Evolutionary conservation across 2,797 vertebrate genomes (phyloP), one percentile per base, ranked within the genome.

Genomic region (Melanotaenia nigrans): DNA sequence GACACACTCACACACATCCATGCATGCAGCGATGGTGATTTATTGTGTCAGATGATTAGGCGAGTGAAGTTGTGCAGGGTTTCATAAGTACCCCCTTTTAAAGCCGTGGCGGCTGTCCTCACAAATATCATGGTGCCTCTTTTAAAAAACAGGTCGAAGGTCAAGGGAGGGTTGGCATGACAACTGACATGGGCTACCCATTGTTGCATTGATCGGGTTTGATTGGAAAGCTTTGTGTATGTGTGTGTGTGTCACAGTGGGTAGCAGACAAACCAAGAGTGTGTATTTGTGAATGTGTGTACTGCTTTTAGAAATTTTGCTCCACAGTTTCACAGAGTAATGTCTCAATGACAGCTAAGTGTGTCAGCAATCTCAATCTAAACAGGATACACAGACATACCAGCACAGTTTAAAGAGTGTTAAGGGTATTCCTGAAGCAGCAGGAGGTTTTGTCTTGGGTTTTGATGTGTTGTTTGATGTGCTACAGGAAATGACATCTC

Each of bases 121-220:
- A 36, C 38, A 79, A 71, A 68, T 71, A 36, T 65, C 51, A 16
- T 70, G 81, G 75, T 77, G 73, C 70, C 77, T 67, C 75, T 61
- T 25, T 45, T 84, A 28, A 36, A 36, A 36, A 36, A 36, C 2
- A 84, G 87, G 87, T 87, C 84, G 87, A 47, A 86, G 89, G 83
- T 86, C 70, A 1, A 61, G 60, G 78, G 61, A 72, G 62, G 71
- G 90, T 90, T 81, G 79, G 74, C 82, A 84, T 82, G 87, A 74
- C 87, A 90, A 87, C 88, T 85, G 77, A 78, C 78, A 49, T 53
- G 68, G 74, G 79, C 77, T 81, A 87, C 76, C 79, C 61, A 85
- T 90, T 89, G 85, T 90, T 81, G 77, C 18, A 40, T 30, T 58
- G 80, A 81, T 87, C 76, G 78, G 68, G 65, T 82, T 83, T 67